These are phyloP conservation scores for Heterotilapia buettikoferi DNA, from an alignment of 2,113 vertebrate genomes.

Conservation along the genomic window DNA sequence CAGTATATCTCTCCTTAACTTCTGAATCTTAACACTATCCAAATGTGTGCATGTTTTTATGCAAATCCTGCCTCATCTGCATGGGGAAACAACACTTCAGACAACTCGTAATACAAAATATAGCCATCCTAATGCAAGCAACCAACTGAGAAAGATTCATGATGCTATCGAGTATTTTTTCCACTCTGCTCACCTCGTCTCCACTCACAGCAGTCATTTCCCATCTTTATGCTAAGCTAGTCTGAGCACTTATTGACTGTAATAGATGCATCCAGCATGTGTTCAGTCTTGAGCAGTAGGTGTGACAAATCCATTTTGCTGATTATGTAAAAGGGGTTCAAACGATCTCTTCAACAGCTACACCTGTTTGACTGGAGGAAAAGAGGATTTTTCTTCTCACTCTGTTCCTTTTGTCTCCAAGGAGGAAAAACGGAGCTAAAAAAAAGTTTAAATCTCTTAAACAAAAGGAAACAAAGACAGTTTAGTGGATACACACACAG, in stretches of 20 bases:
- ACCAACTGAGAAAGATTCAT: neutral
- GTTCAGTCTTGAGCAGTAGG: neutral
- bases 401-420: neutral
- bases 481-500: neutral
- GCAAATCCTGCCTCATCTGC: neutral
- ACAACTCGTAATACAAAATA: neutral
- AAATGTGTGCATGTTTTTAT: neutral
- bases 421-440: neutral
- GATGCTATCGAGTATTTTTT: neutral
- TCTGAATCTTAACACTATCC: no score
- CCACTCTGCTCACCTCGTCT: neutral
- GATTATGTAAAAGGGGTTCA: neutral
- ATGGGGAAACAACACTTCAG: neutral
- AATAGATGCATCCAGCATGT: neutral
- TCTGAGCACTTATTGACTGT: neutral
- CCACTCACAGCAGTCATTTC: neutral
- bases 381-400: neutral
- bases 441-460: neutral
- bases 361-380: neutral
- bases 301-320: neutral
- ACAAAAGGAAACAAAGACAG: neutral
- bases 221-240: neutral
- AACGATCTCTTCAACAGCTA: neutral
- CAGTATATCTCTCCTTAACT: no score
- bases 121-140: fast-evolving